Percentiles rank a stretch among this genome's conserved stretches.
Evolutionary conservation across 2,113 vertebrate species (phyloP).

Genomic region (Stictonetta naevosa): DNA sequence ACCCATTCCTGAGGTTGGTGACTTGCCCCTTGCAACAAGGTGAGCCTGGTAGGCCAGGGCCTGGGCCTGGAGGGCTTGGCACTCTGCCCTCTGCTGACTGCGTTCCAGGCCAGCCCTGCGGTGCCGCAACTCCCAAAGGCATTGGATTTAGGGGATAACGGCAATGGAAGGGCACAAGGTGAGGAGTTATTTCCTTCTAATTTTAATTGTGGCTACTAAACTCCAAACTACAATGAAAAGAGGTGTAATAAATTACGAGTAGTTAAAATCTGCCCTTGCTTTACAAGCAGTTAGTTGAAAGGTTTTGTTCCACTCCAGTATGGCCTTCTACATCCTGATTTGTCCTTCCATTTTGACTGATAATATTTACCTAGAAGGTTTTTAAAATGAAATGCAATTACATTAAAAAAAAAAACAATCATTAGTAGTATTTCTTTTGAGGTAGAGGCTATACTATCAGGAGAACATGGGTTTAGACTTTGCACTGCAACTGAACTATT

Average conservation of each 20-base stretch:
- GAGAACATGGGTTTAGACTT: neutral
- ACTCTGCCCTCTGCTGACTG: neutral
- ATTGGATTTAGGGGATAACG: too few species aligned
- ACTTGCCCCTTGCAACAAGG: too few species aligned
- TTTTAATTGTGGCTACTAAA: fast-evolving
- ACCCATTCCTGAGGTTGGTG: fast-evolving
- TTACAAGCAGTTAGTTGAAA: fast-evolving
- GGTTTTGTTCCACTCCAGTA: neutral
- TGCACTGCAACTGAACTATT: conserved; percentile 50
- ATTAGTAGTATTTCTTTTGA: neutral
- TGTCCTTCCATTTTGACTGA: neutral
- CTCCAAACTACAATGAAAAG: fast-evolving
- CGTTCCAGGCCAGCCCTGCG: fast-evolving
- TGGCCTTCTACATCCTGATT: neutral
- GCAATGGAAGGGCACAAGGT: fast-evolving
- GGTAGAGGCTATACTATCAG: neutral
- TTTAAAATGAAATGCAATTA: neutral
- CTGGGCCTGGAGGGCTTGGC: neutral
- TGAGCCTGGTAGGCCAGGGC: fast-evolving
- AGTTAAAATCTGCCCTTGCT: neutral
- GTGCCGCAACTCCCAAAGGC: too few species aligned
- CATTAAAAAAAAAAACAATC: neutral
- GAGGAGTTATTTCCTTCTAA: fast-evolving
- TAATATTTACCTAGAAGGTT: neutral
- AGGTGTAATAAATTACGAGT: fast-evolving